Percentiles rank a stretch among this genome's conserved stretches.
These are phyloP conservation scores for Callorhinus ursinus DNA, from an alignment of 2,113 vertebrate species.

Conservation along the genomic window DNA sequence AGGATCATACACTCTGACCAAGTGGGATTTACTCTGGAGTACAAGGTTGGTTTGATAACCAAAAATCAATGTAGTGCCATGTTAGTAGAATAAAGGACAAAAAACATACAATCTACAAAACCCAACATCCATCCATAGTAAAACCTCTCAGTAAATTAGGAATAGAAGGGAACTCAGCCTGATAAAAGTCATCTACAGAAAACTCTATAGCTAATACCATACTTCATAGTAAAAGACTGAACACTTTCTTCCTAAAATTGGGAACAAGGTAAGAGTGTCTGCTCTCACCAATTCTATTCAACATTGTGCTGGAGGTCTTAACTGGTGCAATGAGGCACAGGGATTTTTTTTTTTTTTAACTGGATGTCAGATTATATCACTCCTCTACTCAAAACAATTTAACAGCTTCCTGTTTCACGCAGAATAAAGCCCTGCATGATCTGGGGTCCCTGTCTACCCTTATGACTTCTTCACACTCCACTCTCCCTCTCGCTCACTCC, in stretches of 20 bases:
- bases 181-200: neutral
- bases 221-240: neutral
- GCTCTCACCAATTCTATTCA: constrained; percentile 19
- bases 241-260: neutral
- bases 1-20: neutral
- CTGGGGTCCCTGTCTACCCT: neutral
- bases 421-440: neutral
- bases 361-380: neutral
- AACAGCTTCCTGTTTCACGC: neutral
- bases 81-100: constrained; percentile 34
- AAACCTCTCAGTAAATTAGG: constrained; percentile 21
- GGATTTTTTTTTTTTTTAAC: neutral
- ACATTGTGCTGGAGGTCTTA: neutral
- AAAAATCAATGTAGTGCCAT: constrained; percentile 6
- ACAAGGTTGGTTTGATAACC: neutral
- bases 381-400: neutral
- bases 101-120: constrained; percentile 31
- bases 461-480: neutral
- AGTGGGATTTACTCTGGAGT: constrained; percentile 35
- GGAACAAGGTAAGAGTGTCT: neutral
- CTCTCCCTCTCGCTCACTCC: neutral
- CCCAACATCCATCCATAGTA: neutral
- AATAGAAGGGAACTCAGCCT: constrained; percentile 8
- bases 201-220: neutral
- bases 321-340: neutral